phyloP scores from a whole-genome alignment of 1,140 invertebrate species.

The Leptoteleia sp. region DNA sequence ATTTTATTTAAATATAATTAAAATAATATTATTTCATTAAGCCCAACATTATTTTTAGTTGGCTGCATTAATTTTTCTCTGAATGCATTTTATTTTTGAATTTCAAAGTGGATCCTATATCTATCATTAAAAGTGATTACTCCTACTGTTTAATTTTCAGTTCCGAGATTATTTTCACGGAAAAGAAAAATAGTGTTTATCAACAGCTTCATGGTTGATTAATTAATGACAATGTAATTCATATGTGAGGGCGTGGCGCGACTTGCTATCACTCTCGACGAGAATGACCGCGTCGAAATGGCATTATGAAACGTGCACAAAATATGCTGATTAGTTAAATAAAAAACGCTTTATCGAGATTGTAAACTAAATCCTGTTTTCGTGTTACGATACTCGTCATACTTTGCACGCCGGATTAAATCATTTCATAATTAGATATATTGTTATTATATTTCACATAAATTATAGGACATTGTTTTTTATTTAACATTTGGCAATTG shows the following conservation, averaged over 20 bases:
- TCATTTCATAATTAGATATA: slow-evolving; percentile 59
- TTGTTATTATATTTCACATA: slow-evolving; percentile 47
- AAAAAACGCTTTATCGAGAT: slow-evolving; percentile 63
- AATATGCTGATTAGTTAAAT: slow-evolving; percentile 65
- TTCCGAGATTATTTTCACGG: not conserved
- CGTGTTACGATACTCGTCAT: slow-evolving; percentile 57
- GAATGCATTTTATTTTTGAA: too few species aligned
- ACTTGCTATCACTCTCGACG: slow-evolving; percentile 54
- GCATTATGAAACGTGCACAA: slow-evolving; percentile 62
- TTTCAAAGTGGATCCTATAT: too few species aligned
- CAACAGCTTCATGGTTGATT: slow-evolving; percentile 65
- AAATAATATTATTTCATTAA: too few species aligned
- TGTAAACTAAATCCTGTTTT: slow-evolving; percentile 64
- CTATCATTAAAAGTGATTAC: not conserved
- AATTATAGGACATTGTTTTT: slow-evolving; percentile 47
- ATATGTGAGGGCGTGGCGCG: slow-evolving; percentile 59
- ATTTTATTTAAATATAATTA: too few species aligned
- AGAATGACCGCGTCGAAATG: slow-evolving; percentile 64
- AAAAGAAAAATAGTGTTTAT: slow-evolving; percentile 54
- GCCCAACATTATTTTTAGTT: too few species aligned
- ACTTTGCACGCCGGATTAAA: slow-evolving; percentile 42
- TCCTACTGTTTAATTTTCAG: not conserved
- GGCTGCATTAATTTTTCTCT: too few species aligned
- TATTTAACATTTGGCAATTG: slow-evolving; percentile 28
- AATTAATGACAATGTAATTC: slow-evolving; percentile 68